Evolutionary conservation across 1,140 invertebrate species (phyloP).

Genomic region (Homalodisca vitripennis): DNA sequence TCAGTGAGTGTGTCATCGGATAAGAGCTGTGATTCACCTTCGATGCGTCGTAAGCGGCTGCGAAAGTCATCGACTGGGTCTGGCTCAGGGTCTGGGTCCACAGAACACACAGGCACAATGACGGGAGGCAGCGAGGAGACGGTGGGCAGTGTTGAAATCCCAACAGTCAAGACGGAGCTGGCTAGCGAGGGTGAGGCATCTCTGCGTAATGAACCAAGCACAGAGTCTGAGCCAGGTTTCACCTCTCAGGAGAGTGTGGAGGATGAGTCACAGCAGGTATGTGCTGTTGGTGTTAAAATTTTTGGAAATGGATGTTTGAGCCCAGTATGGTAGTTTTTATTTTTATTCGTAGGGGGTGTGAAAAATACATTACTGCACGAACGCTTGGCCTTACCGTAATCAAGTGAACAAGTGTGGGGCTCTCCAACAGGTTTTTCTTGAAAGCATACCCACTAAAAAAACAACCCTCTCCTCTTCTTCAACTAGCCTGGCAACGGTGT

Average conservation of each 20-base stretch:
- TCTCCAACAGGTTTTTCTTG: no score
- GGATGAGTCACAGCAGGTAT: conserved; percentile 49
- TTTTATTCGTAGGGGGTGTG: neutral
- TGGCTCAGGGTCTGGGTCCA: conserved; percentile 52
- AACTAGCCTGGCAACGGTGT: neutral
- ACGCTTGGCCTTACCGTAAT: no score
- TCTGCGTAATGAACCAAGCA: conserved; percentile 40
- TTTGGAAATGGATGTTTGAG: neutral
- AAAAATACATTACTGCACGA: no score
- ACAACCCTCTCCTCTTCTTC: neutral
- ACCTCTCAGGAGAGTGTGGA: conserved; percentile 54
- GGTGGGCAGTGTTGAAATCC: conserved; percentile 51
- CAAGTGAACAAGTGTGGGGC: no score
- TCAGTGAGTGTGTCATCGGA: conserved; percentile 34
- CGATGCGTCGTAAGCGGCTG: conserved; percentile 58
- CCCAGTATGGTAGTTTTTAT: neutral
- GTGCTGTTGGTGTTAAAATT: conserved; percentile 26
- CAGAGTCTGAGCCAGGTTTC: conserved; percentile 46
- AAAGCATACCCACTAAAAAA: no score
- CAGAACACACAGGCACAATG: conserved; percentile 37
- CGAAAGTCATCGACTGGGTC: conserved; percentile 71
- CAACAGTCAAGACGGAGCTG: conserved; percentile 44
- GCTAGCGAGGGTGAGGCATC: conserved; percentile 46
- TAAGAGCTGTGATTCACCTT: conserved; percentile 32
- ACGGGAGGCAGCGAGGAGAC: conserved; percentile 46